These are phyloP conservation scores for Ptychoptera contaminata DNA, from an alignment of 2,888 invertebrate species.

Conservation along the genomic window DNA sequence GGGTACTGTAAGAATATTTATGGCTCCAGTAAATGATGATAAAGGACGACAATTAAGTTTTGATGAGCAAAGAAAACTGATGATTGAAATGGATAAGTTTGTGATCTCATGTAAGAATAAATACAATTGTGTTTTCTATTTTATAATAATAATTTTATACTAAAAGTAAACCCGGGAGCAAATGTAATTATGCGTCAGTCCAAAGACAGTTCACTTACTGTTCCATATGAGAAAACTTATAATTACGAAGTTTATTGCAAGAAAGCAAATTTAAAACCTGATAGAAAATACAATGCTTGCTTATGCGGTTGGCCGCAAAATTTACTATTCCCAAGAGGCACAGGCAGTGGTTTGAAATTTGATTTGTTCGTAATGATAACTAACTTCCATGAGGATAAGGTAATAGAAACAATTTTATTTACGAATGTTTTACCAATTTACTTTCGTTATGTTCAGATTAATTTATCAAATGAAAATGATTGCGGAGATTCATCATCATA, in stretches of 20 bases:
- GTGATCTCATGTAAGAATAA: constrained; percentile 15
- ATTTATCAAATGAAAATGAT: not conserved
- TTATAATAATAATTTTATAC: not conserved
- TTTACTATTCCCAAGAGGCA: constrained; percentile 23
- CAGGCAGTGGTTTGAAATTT: constrained; percentile 17
- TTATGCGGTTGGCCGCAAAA: constrained; percentile 28
- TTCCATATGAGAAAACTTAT: constrained; percentile 21
- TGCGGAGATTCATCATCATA: constrained; percentile 31
- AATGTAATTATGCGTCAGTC: constrained; percentile 17
- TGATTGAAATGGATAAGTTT: constrained; percentile 21
- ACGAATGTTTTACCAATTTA: not conserved
- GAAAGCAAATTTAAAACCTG: constrained; percentile 12
- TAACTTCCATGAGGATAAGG: constrained; percentile 8
- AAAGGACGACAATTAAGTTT: constrained; percentile 10
- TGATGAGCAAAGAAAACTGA: constrained; percentile 19
- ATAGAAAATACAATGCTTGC: constrained; percentile 17
- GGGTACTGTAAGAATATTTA: constrained; percentile 22
- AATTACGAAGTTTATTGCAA: constrained; percentile 8
- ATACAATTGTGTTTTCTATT: not conserved
- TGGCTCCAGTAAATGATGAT: constrained; percentile 22
- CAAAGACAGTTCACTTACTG: constrained; percentile 20
- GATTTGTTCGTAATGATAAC: constrained; percentile 23
- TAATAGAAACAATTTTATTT: not conserved
- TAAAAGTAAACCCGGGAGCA: constrained; percentile 18
- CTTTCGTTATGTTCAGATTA: not conserved